A percentile compares a stretch with the other conserved stretches of the same genome.
Evolutionary conservation across 2,113 vertebrate species (phyloP).

Genomic region (Ursus arctos): DNA sequence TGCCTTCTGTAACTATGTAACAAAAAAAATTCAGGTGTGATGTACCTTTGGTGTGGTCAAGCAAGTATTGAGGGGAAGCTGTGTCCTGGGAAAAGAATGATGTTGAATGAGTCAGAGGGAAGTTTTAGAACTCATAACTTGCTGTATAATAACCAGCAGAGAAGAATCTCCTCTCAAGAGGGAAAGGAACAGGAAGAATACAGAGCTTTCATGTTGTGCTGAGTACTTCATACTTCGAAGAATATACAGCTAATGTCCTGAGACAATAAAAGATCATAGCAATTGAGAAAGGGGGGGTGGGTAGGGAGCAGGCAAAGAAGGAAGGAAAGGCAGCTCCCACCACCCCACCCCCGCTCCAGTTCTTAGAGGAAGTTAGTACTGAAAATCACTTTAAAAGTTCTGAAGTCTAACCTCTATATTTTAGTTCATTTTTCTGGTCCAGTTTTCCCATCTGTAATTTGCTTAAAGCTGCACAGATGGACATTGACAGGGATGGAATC

Average conservation of each 20-base stretch:
- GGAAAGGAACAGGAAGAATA: background rate
- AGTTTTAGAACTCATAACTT: background rate
- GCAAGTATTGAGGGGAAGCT: background rate
- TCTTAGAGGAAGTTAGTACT: background rate
- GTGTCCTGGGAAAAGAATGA: background rate
- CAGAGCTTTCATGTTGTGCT: conserved; percentile 32
- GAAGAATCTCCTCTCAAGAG: background rate
- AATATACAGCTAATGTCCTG: conserved; percentile 69
- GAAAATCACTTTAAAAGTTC: background rate
- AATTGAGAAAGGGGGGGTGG: background rate
- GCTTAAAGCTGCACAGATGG: background rate
- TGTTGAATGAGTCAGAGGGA: background rate
- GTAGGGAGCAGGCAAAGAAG: conserved; percentile 15
- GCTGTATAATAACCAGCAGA: background rate
- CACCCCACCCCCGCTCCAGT: background rate
- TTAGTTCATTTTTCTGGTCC: background rate
- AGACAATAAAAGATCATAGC: conserved; percentile 62
- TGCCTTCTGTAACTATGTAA: background rate
- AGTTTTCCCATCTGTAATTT: background rate
- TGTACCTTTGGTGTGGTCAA: background rate
- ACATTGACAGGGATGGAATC: background rate
- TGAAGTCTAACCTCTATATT: background rate
- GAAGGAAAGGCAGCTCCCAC: background rate
- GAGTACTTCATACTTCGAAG: conserved; percentile 57
- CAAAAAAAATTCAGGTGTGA: background rate